Evolutionary conservation across 2,113 vertebrate species (phyloP).

Genomic region (Tiliqua scincoides): DNA sequence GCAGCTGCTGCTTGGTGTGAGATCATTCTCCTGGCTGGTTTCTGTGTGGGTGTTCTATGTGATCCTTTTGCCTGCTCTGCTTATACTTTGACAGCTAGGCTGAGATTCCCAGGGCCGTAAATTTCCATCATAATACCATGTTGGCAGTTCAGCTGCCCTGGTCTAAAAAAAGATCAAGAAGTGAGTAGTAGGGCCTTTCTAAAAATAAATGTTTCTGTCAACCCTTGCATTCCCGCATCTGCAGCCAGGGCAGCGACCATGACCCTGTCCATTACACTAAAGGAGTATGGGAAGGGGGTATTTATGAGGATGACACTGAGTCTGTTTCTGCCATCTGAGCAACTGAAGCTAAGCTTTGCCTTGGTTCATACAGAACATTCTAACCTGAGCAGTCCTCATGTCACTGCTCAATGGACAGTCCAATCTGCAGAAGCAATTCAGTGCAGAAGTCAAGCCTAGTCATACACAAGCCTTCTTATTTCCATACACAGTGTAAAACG

Average conservation of each 20-base stretch:
- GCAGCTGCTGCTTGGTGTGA: too few relatives aligned
- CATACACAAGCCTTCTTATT: neutral
- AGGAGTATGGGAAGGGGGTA: neutral
- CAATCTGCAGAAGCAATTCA: neutral
- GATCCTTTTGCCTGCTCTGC: neutral
- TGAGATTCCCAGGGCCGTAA: neutral
- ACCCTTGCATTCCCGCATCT: constrained; percentile 2
- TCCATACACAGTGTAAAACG: neutral
- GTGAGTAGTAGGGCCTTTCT: neutral
- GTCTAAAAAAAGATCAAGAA: neutral
- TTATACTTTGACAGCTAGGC: neutral
- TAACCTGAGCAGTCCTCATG: rapidly evolving
- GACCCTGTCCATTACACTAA: neutral
- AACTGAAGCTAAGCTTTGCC: neutral
- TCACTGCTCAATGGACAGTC: neutral
- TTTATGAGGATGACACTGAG: neutral
- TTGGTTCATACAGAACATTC: neutral
- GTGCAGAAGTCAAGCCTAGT: too few relatives aligned
- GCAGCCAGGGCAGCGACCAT: neutral
- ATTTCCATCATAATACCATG: neutral
- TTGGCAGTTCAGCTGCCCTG: neutral
- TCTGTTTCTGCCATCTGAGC: neutral
- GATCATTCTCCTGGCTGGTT: too few relatives aligned
- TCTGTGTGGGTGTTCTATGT: neutral
- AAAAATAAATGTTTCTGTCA: constrained; percentile 19